Evolutionary conservation across 2,797 vertebrate species (phyloP).

Genomic region (Crypturellus tataupa): DNA sequence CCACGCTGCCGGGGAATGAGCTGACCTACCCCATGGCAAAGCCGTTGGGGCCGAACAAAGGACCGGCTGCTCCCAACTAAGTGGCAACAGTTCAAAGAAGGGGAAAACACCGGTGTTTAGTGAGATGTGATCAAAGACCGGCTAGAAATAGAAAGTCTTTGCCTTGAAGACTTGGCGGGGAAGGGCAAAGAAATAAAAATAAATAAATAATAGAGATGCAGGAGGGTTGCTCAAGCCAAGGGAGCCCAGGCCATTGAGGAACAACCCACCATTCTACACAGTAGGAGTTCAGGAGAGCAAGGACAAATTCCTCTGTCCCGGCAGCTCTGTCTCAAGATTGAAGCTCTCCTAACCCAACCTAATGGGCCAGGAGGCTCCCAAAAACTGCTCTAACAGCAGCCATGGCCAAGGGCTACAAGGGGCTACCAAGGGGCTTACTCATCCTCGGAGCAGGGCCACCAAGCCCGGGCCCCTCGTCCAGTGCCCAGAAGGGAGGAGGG

Average conservation of each 20-base stretch:
- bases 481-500: rapidly evolving
- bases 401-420: too few relatives aligned
- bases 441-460: rapidly evolving
- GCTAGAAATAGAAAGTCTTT: not conserved
- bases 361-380: too few relatives aligned
- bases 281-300: not conserved
- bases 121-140: not conserved
- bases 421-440: too few relatives aligned
- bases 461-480: rapidly evolving
- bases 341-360: not conserved
- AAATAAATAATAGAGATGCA: not conserved
- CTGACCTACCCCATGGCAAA: too few relatives aligned
- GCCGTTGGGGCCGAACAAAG: not conserved
- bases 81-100: not conserved
- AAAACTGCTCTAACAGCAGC: too few relatives aligned
- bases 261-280: rapidly evolving
- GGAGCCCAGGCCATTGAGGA: not conserved
- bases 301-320: too few relatives aligned
- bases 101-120: not conserved
- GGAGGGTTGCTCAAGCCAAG: not conserved
- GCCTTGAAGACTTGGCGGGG: not conserved
- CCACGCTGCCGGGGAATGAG: too few relatives aligned
- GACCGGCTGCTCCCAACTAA: not conserved
- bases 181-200: not conserved
- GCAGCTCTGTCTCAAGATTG: not conserved